Evolutionary conservation across 2,113 vertebrate species (phyloP).

Genomic region (Madoqua kirkii): DNA sequence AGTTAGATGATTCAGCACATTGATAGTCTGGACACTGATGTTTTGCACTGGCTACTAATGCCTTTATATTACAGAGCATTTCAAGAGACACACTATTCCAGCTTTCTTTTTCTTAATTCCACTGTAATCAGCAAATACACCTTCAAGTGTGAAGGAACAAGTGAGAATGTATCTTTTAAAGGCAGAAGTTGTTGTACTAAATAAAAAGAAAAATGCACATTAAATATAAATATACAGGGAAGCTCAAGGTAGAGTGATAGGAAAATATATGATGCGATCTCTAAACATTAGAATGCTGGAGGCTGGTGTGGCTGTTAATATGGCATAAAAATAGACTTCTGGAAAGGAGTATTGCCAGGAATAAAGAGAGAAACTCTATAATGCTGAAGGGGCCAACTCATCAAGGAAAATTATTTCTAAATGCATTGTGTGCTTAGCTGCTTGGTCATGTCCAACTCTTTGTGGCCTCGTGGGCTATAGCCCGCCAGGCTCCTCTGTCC

Average conservation of each 20-base stretch:
- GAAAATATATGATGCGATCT: background rate
- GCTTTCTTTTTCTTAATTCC: no score
- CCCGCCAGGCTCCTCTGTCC: background rate
- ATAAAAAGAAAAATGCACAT: constrained; percentile 6
- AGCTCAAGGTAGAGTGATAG: background rate
- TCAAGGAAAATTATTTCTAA: background rate
- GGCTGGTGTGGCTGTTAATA: background rate
- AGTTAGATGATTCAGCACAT: no score
- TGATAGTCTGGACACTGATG: no score
- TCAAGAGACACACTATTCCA: no score
- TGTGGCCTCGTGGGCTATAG: background rate
- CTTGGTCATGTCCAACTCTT: background rate
- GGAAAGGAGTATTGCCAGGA: background rate
- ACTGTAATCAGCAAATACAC: background rate
- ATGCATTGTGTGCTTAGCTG: background rate
- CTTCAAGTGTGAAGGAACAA: background rate
- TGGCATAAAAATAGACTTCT: background rate
- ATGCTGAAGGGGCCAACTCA: background rate
- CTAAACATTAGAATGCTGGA: background rate
- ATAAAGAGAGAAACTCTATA: background rate
- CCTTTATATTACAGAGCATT: no score
- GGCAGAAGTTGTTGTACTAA: background rate
- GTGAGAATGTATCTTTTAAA: background rate
- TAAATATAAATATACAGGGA: background rate
- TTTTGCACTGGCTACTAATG: no score